A percentile compares a stretch with the other conserved stretches of the same genome.
phyloP scores from a whole-genome alignment of 1,140 invertebrate species.

The Capitella teleta region DNA sequence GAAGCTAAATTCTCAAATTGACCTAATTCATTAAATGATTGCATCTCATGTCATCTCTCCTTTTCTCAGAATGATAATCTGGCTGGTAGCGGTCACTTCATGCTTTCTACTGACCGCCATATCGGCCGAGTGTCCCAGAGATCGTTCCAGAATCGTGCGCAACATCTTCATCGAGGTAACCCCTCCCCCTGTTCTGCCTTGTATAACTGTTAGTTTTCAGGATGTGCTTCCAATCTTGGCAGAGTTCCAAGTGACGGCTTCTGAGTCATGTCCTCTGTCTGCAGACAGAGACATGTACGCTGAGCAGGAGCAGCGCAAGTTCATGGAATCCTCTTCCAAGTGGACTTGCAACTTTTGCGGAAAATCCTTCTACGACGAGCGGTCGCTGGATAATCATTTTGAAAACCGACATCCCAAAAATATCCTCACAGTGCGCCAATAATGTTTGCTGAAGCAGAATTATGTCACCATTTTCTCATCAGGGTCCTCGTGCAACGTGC shows the following conservation, averaged over 20 bases:
- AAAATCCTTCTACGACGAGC: constrained; percentile 80
- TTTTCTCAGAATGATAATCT: no score
- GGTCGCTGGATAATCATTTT: constrained; percentile 78
- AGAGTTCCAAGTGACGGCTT: constrained; percentile 69
- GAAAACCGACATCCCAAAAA: constrained; percentile 74
- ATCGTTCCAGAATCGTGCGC: no score
- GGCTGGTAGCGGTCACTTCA: no score
- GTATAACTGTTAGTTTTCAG: constrained; percentile 41
- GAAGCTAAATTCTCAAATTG: no score
- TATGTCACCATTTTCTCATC: constrained; percentile 16
- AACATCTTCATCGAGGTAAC: no score
- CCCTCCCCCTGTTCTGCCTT: no score
- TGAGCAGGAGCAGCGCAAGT: constrained; percentile 54
- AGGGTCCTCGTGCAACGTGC: constrained; percentile 82
- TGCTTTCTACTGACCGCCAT: no score
- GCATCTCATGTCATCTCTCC: no score
- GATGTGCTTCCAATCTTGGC: constrained; percentile 80
- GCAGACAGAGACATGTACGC: constrained; percentile 73
- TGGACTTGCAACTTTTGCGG: constrained; percentile 87
- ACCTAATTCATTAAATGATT: no score
- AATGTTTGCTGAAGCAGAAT: neutral
- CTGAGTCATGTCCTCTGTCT: constrained; percentile 80
- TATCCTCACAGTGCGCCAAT: constrained; percentile 37
- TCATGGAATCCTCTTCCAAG: constrained; percentile 51
- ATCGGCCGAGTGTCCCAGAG: no score